Evolutionary conservation across 2,797 vertebrate genomes (phyloP), one percentile per base, ranked within the genome.

Genomic region (Manis crassicaudata): DNA sequence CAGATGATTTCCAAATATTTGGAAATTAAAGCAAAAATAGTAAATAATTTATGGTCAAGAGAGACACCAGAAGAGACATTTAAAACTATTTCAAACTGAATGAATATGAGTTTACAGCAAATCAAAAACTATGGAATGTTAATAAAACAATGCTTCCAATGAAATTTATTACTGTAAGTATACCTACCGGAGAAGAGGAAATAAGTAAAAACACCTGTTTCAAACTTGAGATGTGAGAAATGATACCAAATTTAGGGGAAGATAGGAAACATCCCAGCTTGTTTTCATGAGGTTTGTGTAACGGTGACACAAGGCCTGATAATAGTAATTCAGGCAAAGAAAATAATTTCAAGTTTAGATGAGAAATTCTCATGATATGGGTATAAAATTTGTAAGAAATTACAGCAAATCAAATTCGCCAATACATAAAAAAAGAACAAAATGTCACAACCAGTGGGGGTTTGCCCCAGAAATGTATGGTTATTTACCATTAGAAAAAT

Each of bases 401-500:
- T 68, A 37, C 7, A 82, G 29, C 16, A 76, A 87, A 68, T 32
- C 9, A 82, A 90, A 70, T 10, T 32, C 2, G 13, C 8, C 25
- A 50, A 77, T 56, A 63, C 7, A n/a, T 62, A 72, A 80, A 63
- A 65, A 63, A 79, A 27, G 18, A 50, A 60, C 56, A 56, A 68
- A 65, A 63, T 37, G 52, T 76, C 29, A 68, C 75, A 7, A 43
- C 27, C 20, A 73, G 40, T 62, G 43, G 8, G 8, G 14, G 8
- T 58, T 43, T 80, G n/a, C 11, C 12, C 27, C 40, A 72, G 60
- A 87, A 93, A 70, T 87, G 43, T 43, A 52, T 67, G 35, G 12
- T 67, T 83, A 54, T 86, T 75, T 83, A 96, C 70, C 37, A 72
- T 76, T 83, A 77, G 32, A 70, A 83, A 83, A 83, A 50, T 63